Conservation (phyloP, 2,888 invertebrate genomes). For the Cosmopolites sordidus region DNA sequence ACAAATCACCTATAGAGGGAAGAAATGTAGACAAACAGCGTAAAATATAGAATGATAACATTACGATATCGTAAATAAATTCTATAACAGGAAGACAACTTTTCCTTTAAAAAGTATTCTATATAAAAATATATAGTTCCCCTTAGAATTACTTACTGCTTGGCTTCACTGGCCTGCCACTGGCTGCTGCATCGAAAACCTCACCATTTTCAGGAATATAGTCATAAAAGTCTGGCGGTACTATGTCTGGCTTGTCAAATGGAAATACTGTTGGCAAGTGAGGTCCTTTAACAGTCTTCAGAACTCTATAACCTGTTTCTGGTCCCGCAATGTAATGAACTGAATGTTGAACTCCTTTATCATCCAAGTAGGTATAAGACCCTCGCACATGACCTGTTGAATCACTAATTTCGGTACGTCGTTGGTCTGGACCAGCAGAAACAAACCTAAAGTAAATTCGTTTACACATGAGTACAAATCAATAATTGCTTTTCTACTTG, state of each 20-base stretch:
- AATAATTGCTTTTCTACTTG: too few species aligned
- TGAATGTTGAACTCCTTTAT: constrained; percentile 71
- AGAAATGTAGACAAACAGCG: too few species aligned
- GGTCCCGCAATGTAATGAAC: constrained; percentile 78
- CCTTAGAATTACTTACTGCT: constrained; percentile 13
- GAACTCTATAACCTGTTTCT: constrained; percentile 70
- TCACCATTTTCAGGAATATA: constrained; percentile 34
- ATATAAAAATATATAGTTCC: too few species aligned
- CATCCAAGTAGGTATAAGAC: constrained; percentile 73
- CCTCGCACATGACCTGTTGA: constrained; percentile 69
- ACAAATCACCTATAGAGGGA: too few species aligned
- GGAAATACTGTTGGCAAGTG: constrained; percentile 59
- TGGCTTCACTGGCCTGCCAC: constrained; percentile 44
- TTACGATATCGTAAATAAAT: too few species aligned
- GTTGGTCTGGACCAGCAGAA: constrained; percentile 72
- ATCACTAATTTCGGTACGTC: constrained; percentile 69
- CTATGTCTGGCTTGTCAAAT: constrained; percentile 51
- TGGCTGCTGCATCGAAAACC: constrained; percentile 53
- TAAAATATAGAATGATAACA: too few species aligned
- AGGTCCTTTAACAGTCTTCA: constrained; percentile 67
- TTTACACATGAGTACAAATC: too few species aligned
- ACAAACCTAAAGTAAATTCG: constrained; percentile 59
- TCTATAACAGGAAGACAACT: too few species aligned
- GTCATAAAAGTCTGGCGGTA: constrained; percentile 45
- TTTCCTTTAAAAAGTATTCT: too few species aligned